These are phyloP conservation scores for Luffia ferchaultella DNA, from an alignment of 2,888 invertebrate genomes.

Conservation along the genomic window DNA sequence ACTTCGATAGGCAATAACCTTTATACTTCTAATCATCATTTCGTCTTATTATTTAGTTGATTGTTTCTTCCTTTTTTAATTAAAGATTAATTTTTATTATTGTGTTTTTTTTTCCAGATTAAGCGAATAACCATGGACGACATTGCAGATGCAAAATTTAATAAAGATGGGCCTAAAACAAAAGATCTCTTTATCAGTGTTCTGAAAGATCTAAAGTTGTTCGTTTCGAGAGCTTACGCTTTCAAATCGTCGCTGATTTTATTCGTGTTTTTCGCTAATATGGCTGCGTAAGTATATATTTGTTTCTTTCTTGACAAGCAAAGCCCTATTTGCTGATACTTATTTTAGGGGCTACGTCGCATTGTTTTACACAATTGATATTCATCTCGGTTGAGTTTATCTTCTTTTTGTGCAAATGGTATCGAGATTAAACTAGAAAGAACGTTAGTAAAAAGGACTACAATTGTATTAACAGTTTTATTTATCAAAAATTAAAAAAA, in stretches of 20 bases:
- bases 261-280: slow-evolving; percentile 55
- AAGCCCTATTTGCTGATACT: too few relatives aligned
- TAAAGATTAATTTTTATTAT: background rate
- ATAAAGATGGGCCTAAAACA: slow-evolving; percentile 38
- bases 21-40: too few relatives aligned
- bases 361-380: too few relatives aligned
- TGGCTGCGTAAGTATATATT: slow-evolving; percentile 48
- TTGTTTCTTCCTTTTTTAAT: background rate
- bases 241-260: slow-evolving; percentile 44
- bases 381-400: slow-evolving; percentile 5
- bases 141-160: slow-evolving; percentile 32
- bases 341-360: too few relatives aligned
- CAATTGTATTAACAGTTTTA: too few relatives aligned
- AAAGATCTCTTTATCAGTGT: slow-evolving; percentile 44
- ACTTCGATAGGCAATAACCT: too few relatives aligned
- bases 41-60: slow-evolving; percentile 60
- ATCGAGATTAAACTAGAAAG: too few relatives aligned
- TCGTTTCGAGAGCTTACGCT: slow-evolving; percentile 46
- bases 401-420: too few relatives aligned
- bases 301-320: too few relatives aligned
- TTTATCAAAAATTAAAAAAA: too few relatives aligned
- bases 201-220: slow-evolving; percentile 41
- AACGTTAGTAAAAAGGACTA: too few relatives aligned
- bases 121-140: slow-evolving; percentile 47
- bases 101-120: slow-evolving; percentile 27